These are phyloP conservation scores for Stenotaenia linearis DNA, from an alignment of 2,888 invertebrate species.

Conservation along the genomic window DNA sequence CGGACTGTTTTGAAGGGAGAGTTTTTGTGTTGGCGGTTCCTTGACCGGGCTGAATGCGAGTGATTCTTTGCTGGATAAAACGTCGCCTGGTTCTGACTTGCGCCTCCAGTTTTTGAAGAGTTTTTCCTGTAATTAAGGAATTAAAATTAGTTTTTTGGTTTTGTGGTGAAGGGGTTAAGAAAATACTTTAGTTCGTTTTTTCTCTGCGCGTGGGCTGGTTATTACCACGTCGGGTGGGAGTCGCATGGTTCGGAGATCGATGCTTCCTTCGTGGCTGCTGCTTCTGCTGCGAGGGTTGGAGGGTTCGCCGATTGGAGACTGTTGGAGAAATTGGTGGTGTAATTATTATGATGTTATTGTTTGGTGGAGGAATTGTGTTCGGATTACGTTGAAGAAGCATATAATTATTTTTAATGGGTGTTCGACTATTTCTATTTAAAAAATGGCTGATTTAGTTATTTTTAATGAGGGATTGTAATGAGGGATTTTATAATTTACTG, in stretches of 20 bases:
- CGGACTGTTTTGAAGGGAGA: not conserved
- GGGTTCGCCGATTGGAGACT: not conserved
- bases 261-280: not conserved
- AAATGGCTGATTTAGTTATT: too few relatives aligned
- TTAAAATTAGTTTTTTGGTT: not conserved
- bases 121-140: conserved; percentile 56
- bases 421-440: too few relatives aligned
- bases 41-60: not conserved
- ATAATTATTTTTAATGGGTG: too few relatives aligned
- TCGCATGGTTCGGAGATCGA: not conserved
- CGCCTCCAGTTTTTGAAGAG: conserved; percentile 59
- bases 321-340: not conserved
- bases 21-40: not conserved
- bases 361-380: too few relatives aligned
- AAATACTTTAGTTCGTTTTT: conserved; percentile 23
- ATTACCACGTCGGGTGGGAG: not conserved
- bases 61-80: conserved; percentile 35
- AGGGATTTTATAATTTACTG: too few relatives aligned
- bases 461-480: too few relatives aligned
- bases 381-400: too few relatives aligned
- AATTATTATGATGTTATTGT: not conserved
- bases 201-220: not conserved
- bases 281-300: not conserved
- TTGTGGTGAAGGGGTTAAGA: too few relatives aligned
- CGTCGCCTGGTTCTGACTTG: conserved; percentile 53